phyloP scores from a whole-genome alignment of 2,113 vertebrate genomes.

The Phalacrocorax pelagicus region DNA sequence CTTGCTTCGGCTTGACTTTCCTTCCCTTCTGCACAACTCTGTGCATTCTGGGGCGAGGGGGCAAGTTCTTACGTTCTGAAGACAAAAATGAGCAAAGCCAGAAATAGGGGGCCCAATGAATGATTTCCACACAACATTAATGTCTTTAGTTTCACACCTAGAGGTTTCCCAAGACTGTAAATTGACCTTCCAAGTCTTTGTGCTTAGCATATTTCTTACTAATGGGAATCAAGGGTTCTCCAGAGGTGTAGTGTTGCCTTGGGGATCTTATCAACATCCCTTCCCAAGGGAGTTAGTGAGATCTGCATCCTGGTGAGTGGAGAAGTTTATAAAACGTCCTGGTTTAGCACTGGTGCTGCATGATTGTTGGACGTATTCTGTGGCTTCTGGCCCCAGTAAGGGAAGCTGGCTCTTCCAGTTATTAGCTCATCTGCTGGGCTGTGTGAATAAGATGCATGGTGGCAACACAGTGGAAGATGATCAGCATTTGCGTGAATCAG shows the following conservation, averaged over 20 bases:
- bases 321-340: background rate
- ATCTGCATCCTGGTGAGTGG: background rate
- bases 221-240: background rate
- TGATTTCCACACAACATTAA: background rate
- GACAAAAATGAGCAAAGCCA: background rate
- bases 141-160: background rate
- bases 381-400: background rate
- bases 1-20: background rate
- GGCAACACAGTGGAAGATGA: background rate
- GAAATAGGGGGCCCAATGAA: background rate
- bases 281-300: background rate
- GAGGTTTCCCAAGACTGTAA: background rate
- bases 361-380: background rate
- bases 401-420: background rate
- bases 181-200: background rate
- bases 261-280: background rate
- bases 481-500: background rate
- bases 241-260: background rate
- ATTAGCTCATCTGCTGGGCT: background rate
- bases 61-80: background rate
- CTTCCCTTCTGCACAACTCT: background rate
- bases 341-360: background rate
- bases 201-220: background rate
- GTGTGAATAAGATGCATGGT: background rate
- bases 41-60: background rate